phyloP scores from a whole-genome alignment of 2,888 invertebrate genomes.

The Cephonodes hylas region DNA sequence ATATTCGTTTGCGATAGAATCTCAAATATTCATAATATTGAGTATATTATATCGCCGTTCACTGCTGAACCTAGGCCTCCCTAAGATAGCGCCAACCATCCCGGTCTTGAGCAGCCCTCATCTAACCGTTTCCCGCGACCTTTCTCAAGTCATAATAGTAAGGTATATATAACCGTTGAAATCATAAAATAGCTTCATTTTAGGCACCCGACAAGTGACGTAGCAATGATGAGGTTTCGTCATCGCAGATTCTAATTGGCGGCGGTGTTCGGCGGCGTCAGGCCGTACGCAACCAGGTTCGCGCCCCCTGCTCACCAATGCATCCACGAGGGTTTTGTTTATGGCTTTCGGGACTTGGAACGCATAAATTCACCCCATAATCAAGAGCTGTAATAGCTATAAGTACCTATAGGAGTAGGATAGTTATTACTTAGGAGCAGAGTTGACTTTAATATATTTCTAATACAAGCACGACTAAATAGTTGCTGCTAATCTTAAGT shows the following conservation, averaged over 20 bases:
- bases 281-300: slow-evolving; percentile 40
- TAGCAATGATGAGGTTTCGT: slow-evolving; percentile 44
- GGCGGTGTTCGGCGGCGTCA: slow-evolving; percentile 60
- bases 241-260: slow-evolving; percentile 63
- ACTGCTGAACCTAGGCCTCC: too few relatives aligned
- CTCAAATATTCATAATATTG: neutral
- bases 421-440: too few relatives aligned
- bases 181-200: slow-evolving; percentile 25
- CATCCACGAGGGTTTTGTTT: slow-evolving; percentile 47
- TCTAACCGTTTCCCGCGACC: too few relatives aligned
- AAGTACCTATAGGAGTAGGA: too few relatives aligned
- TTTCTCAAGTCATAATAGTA: too few relatives aligned
- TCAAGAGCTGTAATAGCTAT: too few relatives aligned
- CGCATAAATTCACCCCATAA: neutral
- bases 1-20: too few relatives aligned
- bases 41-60: too few relatives aligned
- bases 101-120: too few relatives aligned
- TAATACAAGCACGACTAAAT: too few relatives aligned
- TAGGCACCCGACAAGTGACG: slow-evolving; percentile 30
- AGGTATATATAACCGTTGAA: neutral
- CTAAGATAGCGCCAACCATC: too few relatives aligned
- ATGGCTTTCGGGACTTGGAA: slow-evolving; percentile 13
- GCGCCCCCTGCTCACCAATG: slow-evolving; percentile 37
- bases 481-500: slow-evolving; percentile 32
- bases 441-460: too few relatives aligned